Base-by-base conservation (phyloP, 2,113 vertebrate genomes). In the Zingel zingel region DNA sequence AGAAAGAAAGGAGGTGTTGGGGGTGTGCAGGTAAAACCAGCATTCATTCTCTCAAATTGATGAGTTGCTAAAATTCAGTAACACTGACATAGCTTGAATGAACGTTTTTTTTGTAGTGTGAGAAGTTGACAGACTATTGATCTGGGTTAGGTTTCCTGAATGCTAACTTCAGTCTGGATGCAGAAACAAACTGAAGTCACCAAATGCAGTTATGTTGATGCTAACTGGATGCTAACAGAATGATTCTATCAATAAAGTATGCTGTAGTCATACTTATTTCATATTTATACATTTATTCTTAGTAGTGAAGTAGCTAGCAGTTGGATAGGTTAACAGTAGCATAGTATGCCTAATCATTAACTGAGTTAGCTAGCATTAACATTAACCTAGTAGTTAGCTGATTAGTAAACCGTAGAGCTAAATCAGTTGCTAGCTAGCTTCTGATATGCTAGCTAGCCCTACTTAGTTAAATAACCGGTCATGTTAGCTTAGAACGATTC, bases 31-130 rank as follows among this genome's bases (percentile, higher is more conserved):
- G 67, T 69, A 65, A 82, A 86, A 80, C 65, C 69, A 19, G 68
- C 71, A 74, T 83, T 83, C 85, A 76, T 57, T 70, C 77, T 62
- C 59, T 63, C 50, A 88, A 88, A 89, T 63, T 81, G 81, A 86
- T 90, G 83, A 89, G 68, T 92, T 85, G 68, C 51, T 91, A 72
- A 85, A 85, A 82, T 84, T 88, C 73, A 75, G 79, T 53, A 73
- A 88, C 87, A 82, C 54, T 86, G 73, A 81, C 61, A 39, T 16
- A 50, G 50, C 53, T 50, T 0, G 51, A 33, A 64, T 61, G 43
- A 75, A 67, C 53, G 1, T 39, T 39, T 12, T 74, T 76, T 88
- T 81, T 84, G 76, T 81, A 27, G 30, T 61, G 77, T 68, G 59
- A 57, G 62, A 64, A 74, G 50, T 13, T 58, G 62, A 47, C 66